These are phyloP conservation scores for Drosophila atripex DNA, from an alignment of 2,888 invertebrate species.

Conservation along the genomic window DNA sequence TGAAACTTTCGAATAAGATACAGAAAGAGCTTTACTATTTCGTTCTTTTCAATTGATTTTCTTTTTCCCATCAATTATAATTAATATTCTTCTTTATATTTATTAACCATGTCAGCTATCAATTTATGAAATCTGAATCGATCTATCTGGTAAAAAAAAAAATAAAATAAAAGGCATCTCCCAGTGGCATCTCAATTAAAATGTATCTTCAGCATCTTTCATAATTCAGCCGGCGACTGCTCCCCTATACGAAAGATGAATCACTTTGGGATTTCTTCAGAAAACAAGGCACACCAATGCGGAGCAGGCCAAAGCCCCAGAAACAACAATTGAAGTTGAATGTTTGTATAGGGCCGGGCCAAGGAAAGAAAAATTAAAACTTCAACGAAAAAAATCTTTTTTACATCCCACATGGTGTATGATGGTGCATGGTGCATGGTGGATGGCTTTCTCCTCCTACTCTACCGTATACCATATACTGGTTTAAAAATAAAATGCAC, in stretches of 20 bases:
- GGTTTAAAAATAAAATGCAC: conserved; percentile 71
- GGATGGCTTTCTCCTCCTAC: conserved; percentile 6
- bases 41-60: not conserved
- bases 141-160: conserved; percentile 1
- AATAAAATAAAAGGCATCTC: not conserved
- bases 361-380: conserved; percentile 40
- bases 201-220: conserved; percentile 41
- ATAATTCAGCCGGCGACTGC: conserved; percentile 22
- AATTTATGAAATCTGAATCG: conserved; percentile 20
- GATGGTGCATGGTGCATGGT: conserved; percentile 39
- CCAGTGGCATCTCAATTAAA: conserved; percentile 39
- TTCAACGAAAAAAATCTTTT: conserved; percentile 32
- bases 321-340: conserved; percentile 40
- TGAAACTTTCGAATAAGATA: not conserved
- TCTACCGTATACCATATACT: conserved; percentile 24
- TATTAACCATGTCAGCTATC: conserved; percentile 12
- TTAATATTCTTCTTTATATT: not conserved
- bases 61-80: not conserved
- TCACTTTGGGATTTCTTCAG: conserved; percentile 37
- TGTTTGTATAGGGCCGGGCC: conserved; percentile 39
- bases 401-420: conserved; percentile 42
- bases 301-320: conserved; percentile 30
- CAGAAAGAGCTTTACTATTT: too few relatives aligned
- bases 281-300: conserved; percentile 21
- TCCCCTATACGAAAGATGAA: conserved; percentile 30